Evolutionary conservation across 2,888 invertebrate species (phyloP).

Genomic region (Listrodromus nycthemerus): DNA sequence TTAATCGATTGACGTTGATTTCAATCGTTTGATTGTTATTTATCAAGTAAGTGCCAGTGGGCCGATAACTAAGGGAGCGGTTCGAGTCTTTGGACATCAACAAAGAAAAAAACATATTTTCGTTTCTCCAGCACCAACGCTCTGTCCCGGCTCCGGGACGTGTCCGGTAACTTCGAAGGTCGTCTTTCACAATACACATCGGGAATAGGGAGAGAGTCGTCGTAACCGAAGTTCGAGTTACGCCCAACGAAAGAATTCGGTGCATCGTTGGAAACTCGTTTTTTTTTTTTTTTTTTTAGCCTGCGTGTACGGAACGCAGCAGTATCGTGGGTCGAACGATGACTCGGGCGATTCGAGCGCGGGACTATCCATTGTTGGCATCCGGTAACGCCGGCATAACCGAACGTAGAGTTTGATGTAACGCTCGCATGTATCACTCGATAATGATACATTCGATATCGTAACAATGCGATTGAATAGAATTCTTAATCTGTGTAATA

Average conservation of each 20-base stretch:
- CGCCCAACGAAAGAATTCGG: slow-evolving; percentile 49
- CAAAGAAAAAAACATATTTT: too few relatives aligned
- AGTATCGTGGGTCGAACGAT: slow-evolving; percentile 21
- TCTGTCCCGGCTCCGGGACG: too few relatives aligned
- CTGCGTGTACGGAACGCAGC: neutral
- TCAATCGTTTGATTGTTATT: too few relatives aligned
- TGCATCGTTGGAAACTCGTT: slow-evolving; percentile 43
- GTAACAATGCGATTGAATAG: too few relatives aligned
- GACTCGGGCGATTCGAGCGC: slow-evolving; percentile 22
- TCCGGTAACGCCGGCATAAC: slow-evolving; percentile 34
- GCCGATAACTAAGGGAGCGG: too few relatives aligned
- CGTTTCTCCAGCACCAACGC: too few relatives aligned
- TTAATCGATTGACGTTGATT: too few relatives aligned
- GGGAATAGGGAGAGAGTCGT: neutral
- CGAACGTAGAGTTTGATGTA: neutral
- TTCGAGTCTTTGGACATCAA: too few relatives aligned
- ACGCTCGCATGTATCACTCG: slow-evolving; percentile 13
- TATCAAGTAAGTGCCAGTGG: too few relatives aligned
- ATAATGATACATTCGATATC: slow-evolving; percentile 1
- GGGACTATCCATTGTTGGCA: slow-evolving; percentile 13
- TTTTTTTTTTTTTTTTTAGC: slow-evolving; percentile 19
- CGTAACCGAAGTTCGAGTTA: slow-evolving; percentile 11
- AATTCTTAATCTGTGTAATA: too few relatives aligned
- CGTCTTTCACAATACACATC: too few relatives aligned
- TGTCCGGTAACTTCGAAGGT: too few relatives aligned